Base-by-base conservation (phyloP, 2,888 invertebrate species). In the Diaprepes abbreviatus region DNA sequence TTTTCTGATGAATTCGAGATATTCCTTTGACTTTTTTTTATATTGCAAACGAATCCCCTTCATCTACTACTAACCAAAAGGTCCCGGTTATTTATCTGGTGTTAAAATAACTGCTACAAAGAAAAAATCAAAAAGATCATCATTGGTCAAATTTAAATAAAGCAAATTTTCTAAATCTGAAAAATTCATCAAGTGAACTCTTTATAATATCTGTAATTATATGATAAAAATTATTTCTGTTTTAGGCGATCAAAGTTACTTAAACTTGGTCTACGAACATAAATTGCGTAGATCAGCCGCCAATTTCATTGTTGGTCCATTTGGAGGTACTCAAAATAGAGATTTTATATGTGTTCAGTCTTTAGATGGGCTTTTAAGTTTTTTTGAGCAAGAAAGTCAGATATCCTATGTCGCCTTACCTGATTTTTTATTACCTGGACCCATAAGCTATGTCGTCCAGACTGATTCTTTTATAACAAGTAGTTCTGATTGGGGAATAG, bases 341-440 rank as follows among this genome's bases (percentile, higher is more conserved):
- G 96, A 97, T 82, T 95, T 97, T 77, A 87, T 97, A 67, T 97
- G 97, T 81, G 90, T 98, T 16, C 95, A 96, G 81, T 94, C 94
- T 31, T 84, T 97, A 77, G 97, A 98, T 84, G 96, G 97, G 10
- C 90, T 92, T 58, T 83, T 98, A 14, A 91, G 92, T 63, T 93
- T 98, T 81, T 97, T 92, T 83, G 98, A 98, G 81, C 97, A 97
- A 85, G 97, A 98, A 83, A 91, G 92, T 62, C 93, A 93, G 81
- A 88, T 93, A 12, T 96, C 97, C 81, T 90, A 90, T 78, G 92
- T 95, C 71, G 89, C 91, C 75, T 88, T 97, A 74, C 92, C 93
- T 1, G 92, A 93, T 63, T 90, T 92, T 69, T 85, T 96, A 57
- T 86, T 96, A 67, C 97, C 98, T 0, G 92, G 93, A 14, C 94